Conservation (phyloP, 2,113 vertebrate species). For the Lagopus leucura region DNA sequence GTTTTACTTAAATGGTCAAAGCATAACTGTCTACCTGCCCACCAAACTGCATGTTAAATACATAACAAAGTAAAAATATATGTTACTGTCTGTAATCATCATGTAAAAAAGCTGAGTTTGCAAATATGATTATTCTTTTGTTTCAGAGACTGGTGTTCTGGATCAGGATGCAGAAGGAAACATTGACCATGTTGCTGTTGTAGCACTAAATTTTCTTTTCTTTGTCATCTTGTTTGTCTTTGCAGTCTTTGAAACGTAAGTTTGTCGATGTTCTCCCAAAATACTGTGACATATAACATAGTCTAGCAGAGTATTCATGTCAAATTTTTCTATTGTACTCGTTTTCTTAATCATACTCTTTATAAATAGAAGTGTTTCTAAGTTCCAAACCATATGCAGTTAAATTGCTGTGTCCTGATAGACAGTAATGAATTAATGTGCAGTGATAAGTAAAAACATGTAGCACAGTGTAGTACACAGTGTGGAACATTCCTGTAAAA, state of each 20-base stretch:
- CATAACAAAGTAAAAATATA: background rate
- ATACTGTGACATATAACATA: background rate
- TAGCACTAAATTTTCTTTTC: constrained; percentile 91
- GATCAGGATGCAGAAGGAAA: constrained; percentile 68
- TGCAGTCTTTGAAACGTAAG: constrained; percentile 97
- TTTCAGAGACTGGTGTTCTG: constrained; percentile 75
- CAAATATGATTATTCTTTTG: background rate
- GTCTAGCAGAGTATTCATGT: background rate
- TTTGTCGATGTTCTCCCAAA: constrained; percentile 19
- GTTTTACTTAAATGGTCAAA: background rate
- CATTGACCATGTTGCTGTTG: constrained; percentile 87
- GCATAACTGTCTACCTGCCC: background rate
- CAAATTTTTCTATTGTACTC: background rate
- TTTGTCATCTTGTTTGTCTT: constrained; percentile 94
- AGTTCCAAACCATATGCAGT: background rate
- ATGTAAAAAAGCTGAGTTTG: background rate
- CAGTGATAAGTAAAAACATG: background rate
- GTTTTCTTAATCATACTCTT: background rate
- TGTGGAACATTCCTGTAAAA: background rate
- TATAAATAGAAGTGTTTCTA: background rate
- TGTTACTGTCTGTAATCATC: background rate
- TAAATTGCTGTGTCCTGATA: background rate
- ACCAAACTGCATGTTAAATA: background rate
- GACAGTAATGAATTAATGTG: background rate
- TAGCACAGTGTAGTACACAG: background rate